A percentile compares a stretch with the other conserved stretches of the same genome.
Conservation (phyloP, 2,888 invertebrate genomes). For the Stratiomys singularior region DNA sequence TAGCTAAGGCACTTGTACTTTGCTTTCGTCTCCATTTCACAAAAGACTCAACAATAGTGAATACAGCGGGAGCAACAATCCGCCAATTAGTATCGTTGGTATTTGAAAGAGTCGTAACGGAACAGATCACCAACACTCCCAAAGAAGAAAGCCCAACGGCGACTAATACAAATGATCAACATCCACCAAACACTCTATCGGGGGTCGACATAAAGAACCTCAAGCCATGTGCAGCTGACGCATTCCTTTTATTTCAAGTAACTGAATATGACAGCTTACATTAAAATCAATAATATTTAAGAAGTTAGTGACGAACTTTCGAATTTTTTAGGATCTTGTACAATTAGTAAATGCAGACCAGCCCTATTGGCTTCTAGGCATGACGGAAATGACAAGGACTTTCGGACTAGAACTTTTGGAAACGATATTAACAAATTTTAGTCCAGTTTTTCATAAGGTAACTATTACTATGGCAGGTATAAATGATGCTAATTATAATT, state of each 20-base stretch:
- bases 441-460: conserved; percentile 86
- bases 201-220: conserved; percentile 68
- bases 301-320: conserved; percentile 28
- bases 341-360: conserved; percentile 96
- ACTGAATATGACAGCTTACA: neutral
- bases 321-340: conserved; percentile 83
- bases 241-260: conserved; percentile 93
- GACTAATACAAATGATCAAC: neutral
- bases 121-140: conserved; percentile 66
- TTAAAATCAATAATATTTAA: too few species aligned
- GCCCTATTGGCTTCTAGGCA: conserved; percentile 93
- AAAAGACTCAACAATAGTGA: conserved; percentile 93
- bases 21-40: conserved; percentile 97
- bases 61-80: conserved; percentile 98
- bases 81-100: conserved; percentile 93
- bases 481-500: neutral
- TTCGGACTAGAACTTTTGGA: conserved; percentile 96
- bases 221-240: conserved; percentile 90
- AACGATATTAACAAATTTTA: conserved; percentile 88
- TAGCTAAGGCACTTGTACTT: conserved; percentile 91
- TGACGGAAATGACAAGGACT: conserved; percentile 97
- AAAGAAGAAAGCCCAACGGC: conserved; percentile 24
- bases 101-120: conserved; percentile 84
- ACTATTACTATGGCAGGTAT: conserved; percentile 3
- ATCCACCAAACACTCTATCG: neutral